Evolutionary conservation across 30 jellyfish, hydroid and myxozoan species (phyloP).

Genomic region (Phacellophora camtschatica): DNA sequence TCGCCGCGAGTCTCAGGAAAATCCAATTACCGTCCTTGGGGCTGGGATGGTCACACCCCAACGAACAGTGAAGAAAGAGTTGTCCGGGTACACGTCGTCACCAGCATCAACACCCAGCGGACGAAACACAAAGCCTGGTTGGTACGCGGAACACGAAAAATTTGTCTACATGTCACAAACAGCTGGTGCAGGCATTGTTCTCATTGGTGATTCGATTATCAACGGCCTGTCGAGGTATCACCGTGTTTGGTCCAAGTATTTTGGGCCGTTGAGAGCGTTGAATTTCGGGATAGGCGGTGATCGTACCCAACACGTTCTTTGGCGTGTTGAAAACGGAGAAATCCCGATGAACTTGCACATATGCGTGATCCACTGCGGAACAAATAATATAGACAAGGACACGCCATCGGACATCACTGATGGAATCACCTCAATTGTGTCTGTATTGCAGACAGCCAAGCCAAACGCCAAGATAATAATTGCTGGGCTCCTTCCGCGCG

Average conservation of each 20-base stretch:
- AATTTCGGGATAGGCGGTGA: constrained; percentile 98
- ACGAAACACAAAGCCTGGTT: constrained; percentile 85
- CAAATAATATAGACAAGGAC: constrained; percentile 87
- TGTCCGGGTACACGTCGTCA: constrained; percentile 80
- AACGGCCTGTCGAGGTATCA: constrained; percentile 91
- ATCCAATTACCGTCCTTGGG: constrained; percentile 40
- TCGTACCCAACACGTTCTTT: constrained; percentile 92
- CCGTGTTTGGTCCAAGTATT: constrained; percentile 82
- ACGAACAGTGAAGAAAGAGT: constrained; percentile 54
- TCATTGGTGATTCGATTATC: constrained; percentile 89
- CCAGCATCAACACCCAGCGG: constrained; percentile 90
- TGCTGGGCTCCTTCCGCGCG: constrained; percentile 94
- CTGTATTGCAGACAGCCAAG: constrained; percentile 87
- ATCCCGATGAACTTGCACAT: constrained; percentile 73
- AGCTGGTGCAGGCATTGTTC: constrained; percentile 67
- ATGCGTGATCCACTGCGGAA: constrained; percentile 92
- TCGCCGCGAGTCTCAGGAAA: background rate
- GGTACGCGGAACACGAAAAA: constrained; percentile 93
- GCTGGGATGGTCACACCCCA: constrained; percentile 76
- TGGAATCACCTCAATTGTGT: constrained; percentile 87
- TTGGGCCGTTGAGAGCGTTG: constrained; percentile 74
- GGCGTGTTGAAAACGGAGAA: constrained; percentile 94
- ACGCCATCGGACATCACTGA: constrained; percentile 86
- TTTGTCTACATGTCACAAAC: constrained; percentile 91
- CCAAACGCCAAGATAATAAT: constrained; percentile 92